Base-by-base conservation (phyloP, 2,113 vertebrate genomes). In the Lutjanus erythropterus region DNA sequence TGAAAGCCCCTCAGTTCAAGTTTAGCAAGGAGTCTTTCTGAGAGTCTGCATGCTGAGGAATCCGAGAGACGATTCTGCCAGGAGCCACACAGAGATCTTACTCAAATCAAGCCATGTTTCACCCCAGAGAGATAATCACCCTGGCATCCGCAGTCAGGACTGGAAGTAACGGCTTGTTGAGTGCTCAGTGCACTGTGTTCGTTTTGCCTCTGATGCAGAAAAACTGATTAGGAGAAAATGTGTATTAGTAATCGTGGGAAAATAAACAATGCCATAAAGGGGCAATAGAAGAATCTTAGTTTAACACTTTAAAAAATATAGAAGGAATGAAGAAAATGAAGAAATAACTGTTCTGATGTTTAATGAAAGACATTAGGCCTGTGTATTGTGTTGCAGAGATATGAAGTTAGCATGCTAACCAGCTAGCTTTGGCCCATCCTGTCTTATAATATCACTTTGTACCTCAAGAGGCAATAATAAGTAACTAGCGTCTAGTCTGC, bases 1-100 rank as follows among this genome's bases (percentile, higher is more conserved):
- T 83, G 50, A 91, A 91, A 83, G 64, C 52, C 29, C 49, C 46
- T 85, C 25, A 53, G 70, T 78, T 81, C 49, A 55, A 66, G 29
- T 61, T 68, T 41, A 66, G 75, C 29, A 67, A 73, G 27, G 59
- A 78, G 52, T 47, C 55, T 73, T 65, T 80, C 75, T 39, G 55
- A 83, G 39, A 11, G 10, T 59, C 55, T 83, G 44, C 60, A 76
- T 23, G 68, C 61, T 46, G 53, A 84, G 65, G 85, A 91, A 89
- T 82, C 55, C 47, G 5, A 60, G 56, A 37, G 61, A 73, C 8
- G 21, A 79, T 39, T 46, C 50, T 85, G 83, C 80, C 91, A 89
- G 80, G 39, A 86, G 59, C 87, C 71, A 62, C 71, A 47, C 53
- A 79, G 78, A n/a, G 71, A 39, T 66, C 66, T 5, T 5, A 75